These are phyloP conservation scores for Cryptoprocta ferox DNA, from an alignment of 2,797 vertebrate species.

Conservation along the genomic window DNA sequence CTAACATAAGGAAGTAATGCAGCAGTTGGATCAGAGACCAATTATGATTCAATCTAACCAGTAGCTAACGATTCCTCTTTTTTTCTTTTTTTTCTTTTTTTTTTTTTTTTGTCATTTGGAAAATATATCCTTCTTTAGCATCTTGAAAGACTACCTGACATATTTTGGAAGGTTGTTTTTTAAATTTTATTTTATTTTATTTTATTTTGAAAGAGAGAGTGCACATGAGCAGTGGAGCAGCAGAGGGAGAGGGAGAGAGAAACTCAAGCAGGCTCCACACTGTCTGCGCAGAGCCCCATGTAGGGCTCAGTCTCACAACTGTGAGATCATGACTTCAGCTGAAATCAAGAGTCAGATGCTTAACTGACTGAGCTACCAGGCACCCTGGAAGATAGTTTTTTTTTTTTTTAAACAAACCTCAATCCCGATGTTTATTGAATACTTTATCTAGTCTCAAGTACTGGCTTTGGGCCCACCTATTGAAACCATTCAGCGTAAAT, in stretches of 20 bases:
- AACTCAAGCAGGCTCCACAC: no score
- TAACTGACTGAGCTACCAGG: no score
- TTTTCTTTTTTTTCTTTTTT: neutral
- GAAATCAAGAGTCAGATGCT: no score
- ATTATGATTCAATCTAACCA: neutral
- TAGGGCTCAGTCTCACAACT: no score
- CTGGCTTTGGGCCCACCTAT: neutral
- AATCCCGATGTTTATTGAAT: neutral
- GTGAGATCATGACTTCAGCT: no score
- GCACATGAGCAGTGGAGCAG: no score
- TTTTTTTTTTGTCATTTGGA: neutral
- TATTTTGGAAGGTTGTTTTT: neutral
- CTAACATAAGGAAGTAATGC: neutral
- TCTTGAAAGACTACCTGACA: neutral
- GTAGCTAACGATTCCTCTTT: neutral
- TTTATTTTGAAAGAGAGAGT: no score
- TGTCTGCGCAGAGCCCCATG: no score
- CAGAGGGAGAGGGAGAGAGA: no score
- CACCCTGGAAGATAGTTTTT: neutral
- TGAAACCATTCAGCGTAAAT: neutral
- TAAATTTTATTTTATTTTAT: no score
- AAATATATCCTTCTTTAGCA: neutral
- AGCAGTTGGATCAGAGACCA: neutral
- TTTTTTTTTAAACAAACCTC: neutral
- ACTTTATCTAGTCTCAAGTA: neutral